These are phyloP conservation scores for Procavia capensis DNA, from an alignment of 2,113 vertebrate species.

Conservation along the genomic window DNA sequence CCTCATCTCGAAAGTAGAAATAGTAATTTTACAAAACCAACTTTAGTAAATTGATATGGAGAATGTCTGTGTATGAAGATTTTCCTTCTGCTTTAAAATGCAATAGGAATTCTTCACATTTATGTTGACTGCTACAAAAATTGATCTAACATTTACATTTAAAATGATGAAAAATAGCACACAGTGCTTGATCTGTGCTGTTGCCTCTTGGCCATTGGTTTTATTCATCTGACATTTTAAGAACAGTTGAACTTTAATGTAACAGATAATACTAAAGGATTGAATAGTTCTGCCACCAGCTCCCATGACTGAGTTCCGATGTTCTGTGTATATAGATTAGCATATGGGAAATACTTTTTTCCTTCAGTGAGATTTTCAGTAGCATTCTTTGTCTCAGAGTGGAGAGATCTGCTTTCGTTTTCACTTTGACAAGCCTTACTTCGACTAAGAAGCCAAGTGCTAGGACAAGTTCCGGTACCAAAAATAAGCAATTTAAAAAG, in stretches of 20 bases:
- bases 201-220: background rate
- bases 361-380: constrained; percentile 11
- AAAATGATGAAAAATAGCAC: background rate
- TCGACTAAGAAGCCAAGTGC: background rate
- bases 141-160: constrained; percentile 32
- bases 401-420: background rate
- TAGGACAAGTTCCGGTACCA: background rate
- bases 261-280: background rate
- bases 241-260: background rate
- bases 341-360: background rate
- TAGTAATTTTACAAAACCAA: background rate
- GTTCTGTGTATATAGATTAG: background rate
- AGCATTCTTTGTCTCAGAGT: background rate
- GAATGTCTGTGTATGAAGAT: background rate
- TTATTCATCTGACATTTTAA: constrained; percentile 10
- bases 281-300: background rate
- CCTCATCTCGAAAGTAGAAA: constrained; percentile 48
- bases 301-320: background rate
- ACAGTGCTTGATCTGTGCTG: background rate
- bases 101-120: background rate
- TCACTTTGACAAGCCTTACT: background rate
- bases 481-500: background rate
- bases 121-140: background rate
- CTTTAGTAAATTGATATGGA: background rate
- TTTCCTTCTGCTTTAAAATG: background rate